Evolutionary conservation across 2,888 invertebrate genomes (phyloP).

Genomic region (Heliothis peltigera): DNA sequence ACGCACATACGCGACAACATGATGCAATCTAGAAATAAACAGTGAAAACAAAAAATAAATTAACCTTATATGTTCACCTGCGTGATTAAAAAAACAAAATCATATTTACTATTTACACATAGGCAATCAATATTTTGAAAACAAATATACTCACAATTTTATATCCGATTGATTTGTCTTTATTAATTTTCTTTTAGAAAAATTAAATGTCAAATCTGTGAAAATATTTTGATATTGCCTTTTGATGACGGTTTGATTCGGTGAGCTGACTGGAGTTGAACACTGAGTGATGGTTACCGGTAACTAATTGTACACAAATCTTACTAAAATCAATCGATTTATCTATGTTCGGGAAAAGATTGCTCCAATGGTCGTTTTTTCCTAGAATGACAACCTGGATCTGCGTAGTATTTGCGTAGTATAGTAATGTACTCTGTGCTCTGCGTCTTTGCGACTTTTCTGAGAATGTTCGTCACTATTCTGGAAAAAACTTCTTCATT

Average conservation of each 20-base stretch:
- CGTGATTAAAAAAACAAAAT: not conserved
- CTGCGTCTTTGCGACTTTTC: not conserved
- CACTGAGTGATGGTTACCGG: not conserved
- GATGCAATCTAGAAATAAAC: slow-evolving; percentile 71
- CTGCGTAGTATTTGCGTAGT: no score
- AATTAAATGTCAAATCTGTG: slow-evolving; percentile 16
- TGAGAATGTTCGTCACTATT: not conserved
- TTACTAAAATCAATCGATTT: not conserved
- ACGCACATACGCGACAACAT: slow-evolving; percentile 88
- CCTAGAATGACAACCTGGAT: not conserved
- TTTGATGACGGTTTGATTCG: not conserved
- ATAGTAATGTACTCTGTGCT: no score
- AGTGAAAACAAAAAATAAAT: not conserved
- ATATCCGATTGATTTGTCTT: slow-evolving; percentile 12
- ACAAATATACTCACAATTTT: slow-evolving; percentile 31
- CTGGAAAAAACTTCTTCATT: not conserved
- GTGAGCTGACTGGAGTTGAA: not conserved
- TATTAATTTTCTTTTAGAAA: slow-evolving; percentile 18
- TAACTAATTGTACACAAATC: not conserved
- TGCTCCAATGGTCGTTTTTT: not conserved
- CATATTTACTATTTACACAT: not conserved
- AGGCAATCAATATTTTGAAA: not conserved
- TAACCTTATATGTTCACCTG: not conserved
- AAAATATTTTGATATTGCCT: slow-evolving; percentile 3
- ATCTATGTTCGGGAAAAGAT: not conserved